Conservation (phyloP, 2,797 vertebrate species). For the Telmatherina bonti region DNA sequence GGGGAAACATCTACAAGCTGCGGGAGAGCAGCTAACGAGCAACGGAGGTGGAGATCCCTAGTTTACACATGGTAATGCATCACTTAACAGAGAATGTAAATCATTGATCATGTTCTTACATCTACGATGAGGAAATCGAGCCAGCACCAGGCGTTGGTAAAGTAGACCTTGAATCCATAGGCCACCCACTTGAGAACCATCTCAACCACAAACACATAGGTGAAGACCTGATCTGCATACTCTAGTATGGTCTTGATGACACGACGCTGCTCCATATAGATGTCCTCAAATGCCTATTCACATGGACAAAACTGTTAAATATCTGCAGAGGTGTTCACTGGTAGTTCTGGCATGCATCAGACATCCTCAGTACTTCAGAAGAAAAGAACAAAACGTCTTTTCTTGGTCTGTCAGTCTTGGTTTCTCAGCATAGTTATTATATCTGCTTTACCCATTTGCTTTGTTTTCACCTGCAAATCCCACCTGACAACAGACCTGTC, state of each 20-base stretch:
- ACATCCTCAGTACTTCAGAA: too few relatives aligned
- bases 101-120: constrained; percentile 76
- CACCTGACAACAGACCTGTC: too few relatives aligned
- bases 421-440: too few relatives aligned
- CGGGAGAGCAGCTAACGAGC: too few relatives aligned
- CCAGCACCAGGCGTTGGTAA: constrained; percentile 98
- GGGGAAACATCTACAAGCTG: too few relatives aligned
- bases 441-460: too few relatives aligned
- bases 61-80: too few relatives aligned
- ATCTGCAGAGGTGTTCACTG: not conserved
- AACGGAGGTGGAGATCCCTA: too few relatives aligned
- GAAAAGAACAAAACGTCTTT: too few relatives aligned
- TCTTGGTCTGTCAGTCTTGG: not conserved
- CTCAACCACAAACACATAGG: constrained; percentile 93
- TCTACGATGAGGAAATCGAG: constrained; percentile 97
- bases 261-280: constrained; percentile 90
- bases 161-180: constrained; percentile 94
- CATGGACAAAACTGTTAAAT: not conserved
- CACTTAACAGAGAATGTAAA: too few relatives aligned
- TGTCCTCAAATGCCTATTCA: constrained; percentile 94
- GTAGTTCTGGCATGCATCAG: not conserved
- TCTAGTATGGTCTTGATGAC: constrained; percentile 91
- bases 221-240: constrained; percentile 93
- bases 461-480: too few relatives aligned
- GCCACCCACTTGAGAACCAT: constrained; percentile 97